phyloP scores from a whole-genome alignment of 1,140 invertebrate genomes.

The Hycleus cichorii region DNA sequence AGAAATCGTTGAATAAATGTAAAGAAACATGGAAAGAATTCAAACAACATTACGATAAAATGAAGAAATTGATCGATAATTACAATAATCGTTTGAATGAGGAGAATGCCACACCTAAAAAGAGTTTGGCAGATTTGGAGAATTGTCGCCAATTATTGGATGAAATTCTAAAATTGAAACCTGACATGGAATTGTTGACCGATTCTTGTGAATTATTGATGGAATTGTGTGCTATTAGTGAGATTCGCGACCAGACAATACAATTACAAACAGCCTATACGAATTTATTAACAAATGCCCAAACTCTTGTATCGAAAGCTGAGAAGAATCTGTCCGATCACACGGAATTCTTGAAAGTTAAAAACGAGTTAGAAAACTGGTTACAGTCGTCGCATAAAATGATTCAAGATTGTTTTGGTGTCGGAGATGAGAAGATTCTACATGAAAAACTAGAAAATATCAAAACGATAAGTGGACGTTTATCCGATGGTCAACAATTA shows the following conservation, averaged over 20 bases:
- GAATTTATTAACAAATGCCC: slow-evolving; percentile 64
- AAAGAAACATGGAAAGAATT: slow-evolving; percentile 83
- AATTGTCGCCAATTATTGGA: slow-evolving; percentile 66
- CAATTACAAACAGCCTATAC: slow-evolving; percentile 75
- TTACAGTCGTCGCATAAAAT: slow-evolving; percentile 66
- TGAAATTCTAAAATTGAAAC: slow-evolving; percentile 70
- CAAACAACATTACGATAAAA: slow-evolving; percentile 63
- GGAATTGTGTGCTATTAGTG: slow-evolving; percentile 73
- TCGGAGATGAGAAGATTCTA: slow-evolving; percentile 68
- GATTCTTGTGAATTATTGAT: slow-evolving; percentile 80
- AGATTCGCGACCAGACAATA: slow-evolving; percentile 78
- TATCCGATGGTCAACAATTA: slow-evolving; percentile 78
- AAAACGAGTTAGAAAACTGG: slow-evolving; percentile 76
- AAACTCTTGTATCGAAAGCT: slow-evolving; percentile 71
- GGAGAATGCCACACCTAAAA: slow-evolving; percentile 67
- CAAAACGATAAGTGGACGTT: slow-evolving; percentile 61
- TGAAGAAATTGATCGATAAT: slow-evolving; percentile 71
- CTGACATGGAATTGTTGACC: slow-evolving; percentile 72
- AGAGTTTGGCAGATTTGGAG: slow-evolving; percentile 70
- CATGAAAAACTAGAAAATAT: slow-evolving; percentile 73
- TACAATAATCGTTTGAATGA: slow-evolving; percentile 59
- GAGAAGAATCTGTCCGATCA: slow-evolving; percentile 85
- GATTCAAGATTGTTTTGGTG: slow-evolving; percentile 72
- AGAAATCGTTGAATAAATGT: slow-evolving; percentile 69
- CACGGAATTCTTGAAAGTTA: slow-evolving; percentile 80